Conservation (phyloP, 2,797 vertebrate genomes). For the Gorsachius magnificus region DNA sequence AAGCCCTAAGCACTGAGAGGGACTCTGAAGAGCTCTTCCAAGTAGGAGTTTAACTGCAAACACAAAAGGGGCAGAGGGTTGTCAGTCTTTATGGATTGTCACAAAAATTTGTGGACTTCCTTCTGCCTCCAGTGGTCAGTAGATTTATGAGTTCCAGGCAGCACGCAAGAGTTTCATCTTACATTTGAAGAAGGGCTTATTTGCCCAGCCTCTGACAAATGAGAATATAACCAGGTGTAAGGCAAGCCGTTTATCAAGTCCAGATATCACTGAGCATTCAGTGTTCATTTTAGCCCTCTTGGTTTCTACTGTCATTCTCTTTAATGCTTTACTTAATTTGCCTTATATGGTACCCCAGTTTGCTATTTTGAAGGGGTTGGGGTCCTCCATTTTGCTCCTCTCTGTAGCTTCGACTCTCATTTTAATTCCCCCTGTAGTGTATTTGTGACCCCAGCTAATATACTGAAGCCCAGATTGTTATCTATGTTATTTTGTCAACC, state of each 20-base stretch:
- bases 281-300: not conserved
- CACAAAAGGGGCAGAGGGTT: not conserved
- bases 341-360: not conserved
- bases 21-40: not conserved
- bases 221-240: not conserved
- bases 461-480: not conserved
- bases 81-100: not conserved
- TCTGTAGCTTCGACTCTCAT: not conserved
- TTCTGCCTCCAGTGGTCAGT: not conserved
- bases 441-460: not conserved
- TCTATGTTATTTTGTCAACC: slow-evolving; percentile 16
- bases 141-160: not conserved
- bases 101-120: not conserved
- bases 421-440: slow-evolving; percentile 6
- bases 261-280: not conserved
- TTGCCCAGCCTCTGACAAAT: not conserved
- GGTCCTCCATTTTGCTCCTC: not conserved
- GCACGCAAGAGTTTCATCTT: not conserved
- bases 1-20: not conserved
- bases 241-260: not conserved
- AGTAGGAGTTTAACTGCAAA: not conserved
- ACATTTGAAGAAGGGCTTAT: not conserved
- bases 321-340: not conserved
- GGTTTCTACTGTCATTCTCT: not conserved
- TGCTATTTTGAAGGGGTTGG: not conserved